These are phyloP conservation scores for Lerema accius DNA, from an alignment of 1,140 invertebrate genomes.

Conservation along the genomic window DNA sequence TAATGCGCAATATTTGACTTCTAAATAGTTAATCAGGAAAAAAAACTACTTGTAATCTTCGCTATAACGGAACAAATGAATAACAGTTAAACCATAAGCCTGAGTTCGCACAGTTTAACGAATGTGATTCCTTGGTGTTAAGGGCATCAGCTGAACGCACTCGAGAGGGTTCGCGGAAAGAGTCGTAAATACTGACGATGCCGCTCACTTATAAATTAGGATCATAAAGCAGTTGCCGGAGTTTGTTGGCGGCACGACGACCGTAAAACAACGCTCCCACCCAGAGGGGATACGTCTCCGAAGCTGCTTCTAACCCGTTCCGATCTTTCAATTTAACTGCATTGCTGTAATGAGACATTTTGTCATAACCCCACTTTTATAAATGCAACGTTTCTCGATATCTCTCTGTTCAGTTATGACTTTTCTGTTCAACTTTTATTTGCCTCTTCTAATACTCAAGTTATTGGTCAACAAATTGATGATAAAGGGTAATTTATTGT, in stretches of 20 bases:
- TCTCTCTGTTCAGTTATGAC: not conserved
- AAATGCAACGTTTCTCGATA: not conserved
- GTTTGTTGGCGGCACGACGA: constrained; percentile 77
- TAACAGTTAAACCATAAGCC: constrained; percentile 12
- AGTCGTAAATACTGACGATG: constrained; percentile 78
- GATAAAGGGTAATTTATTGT: no score
- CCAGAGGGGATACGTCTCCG: constrained; percentile 53
- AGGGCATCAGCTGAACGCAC: constrained; percentile 58
- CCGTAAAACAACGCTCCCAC: constrained; percentile 77
- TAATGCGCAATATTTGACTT: no score
- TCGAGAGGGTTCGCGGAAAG: constrained; percentile 71
- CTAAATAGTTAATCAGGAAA: no score
- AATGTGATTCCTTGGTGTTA: constrained; percentile 34
- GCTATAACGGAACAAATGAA: constrained; percentile 11
- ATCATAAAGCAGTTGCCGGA: constrained; percentile 81
- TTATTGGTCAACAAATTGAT: no score
- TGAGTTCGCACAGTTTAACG: constrained; percentile 12
- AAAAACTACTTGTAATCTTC: constrained; percentile 23
- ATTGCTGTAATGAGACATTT: constrained; percentile 45
- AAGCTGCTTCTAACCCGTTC: constrained; percentile 44
- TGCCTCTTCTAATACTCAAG: no score
- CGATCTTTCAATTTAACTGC: constrained; percentile 65
- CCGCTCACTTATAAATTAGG: constrained; percentile 82
- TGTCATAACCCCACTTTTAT: not conserved
- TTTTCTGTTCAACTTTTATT: not conserved